Evolutionary conservation across 2,113 vertebrate species (phyloP), one percentile per base, ranked within the genome.

Genomic region (Pogonocichla stellata): DNA sequence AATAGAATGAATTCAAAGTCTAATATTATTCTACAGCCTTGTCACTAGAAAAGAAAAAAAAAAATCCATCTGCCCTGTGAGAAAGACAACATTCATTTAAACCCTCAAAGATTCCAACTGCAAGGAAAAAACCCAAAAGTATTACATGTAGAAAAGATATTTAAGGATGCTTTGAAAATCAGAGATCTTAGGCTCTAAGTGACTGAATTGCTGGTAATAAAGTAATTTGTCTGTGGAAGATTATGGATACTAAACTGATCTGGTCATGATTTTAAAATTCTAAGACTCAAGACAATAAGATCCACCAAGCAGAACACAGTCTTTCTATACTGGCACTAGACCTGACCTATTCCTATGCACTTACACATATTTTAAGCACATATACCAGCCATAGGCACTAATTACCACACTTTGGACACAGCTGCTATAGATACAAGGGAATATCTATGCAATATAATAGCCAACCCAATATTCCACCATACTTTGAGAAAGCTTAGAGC

Each of bases 1-100:
- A 94, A 70, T 22, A 34, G 60, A 91, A 91, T 78, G 47, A 86
- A 19, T 80, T 86, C 38, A 78, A 83, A 88, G 51, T 54, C 86
- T 51, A 73, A 15, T 56, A 74, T 67, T 67, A 56, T 48, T 90
- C 15, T 81, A 86, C 9, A 78, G 29, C 8, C 47, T n/a, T 74
- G 29, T 28, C 33, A 58, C 20, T 51, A 51, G 24, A 78, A 92
- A 84, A 73, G 9, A 53, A 61, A 89, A 81, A 90, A 90, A 64
- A 11, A 47, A 72, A 31, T 15, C 14, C 33, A 82, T 20, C 57
- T 79, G 24, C 42, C 83, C 66, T 65, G 26, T 58, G 9, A 36
- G 28, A 88, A 91, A 81, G 16, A 78, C 9, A 86, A 75, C 6
- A 81, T 51, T 60, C 14, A 95, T 65, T 95, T 87, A 1, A 47